phyloP scores from a whole-genome alignment of 2,888 invertebrate genomes.

The Coenonympha glycerion region DNA sequence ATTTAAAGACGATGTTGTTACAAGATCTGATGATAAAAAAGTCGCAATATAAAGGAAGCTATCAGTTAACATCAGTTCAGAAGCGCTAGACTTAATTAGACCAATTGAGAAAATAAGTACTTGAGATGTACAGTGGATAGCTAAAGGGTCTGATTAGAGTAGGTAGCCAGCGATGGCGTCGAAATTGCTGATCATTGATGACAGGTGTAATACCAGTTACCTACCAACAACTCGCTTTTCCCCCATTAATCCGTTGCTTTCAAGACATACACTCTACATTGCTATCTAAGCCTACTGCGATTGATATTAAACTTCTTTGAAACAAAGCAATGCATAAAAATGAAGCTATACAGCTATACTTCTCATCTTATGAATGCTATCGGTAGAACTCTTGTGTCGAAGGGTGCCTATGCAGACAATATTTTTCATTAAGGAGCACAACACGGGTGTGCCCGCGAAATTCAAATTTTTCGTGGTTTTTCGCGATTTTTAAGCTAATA shows the following conservation, averaged over 20 bases:
- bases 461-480: no score
- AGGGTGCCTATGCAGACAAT: not conserved
- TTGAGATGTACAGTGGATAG: slow-evolving; percentile 22
- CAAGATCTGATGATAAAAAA: slow-evolving; percentile 9
- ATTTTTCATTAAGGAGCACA: no score
- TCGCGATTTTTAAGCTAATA: no score
- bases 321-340: no score
- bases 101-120: slow-evolving; percentile 26
- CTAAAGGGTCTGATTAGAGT: slow-evolving; percentile 25
- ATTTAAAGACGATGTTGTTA: slow-evolving; percentile 6
- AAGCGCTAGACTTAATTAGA: slow-evolving; percentile 25
- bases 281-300: not conserved
- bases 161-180: slow-evolving; percentile 23
- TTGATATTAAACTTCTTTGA: not conserved
- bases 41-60: slow-evolving; percentile 14
- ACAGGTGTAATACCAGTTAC: slow-evolving; percentile 27
- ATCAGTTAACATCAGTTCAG: slow-evolving; percentile 13
- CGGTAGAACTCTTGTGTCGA: not conserved
- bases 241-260: slow-evolving; percentile 18
- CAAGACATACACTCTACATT: slow-evolving; percentile 13
- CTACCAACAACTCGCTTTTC: slow-evolving; percentile 21
- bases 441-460: no score
- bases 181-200: slow-evolving; percentile 28
- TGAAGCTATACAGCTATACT: no score
- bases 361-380: not conserved